Evolutionary conservation across 2,113 vertebrate species (phyloP).

Genomic region (Elaphurus davidianus): DNA sequence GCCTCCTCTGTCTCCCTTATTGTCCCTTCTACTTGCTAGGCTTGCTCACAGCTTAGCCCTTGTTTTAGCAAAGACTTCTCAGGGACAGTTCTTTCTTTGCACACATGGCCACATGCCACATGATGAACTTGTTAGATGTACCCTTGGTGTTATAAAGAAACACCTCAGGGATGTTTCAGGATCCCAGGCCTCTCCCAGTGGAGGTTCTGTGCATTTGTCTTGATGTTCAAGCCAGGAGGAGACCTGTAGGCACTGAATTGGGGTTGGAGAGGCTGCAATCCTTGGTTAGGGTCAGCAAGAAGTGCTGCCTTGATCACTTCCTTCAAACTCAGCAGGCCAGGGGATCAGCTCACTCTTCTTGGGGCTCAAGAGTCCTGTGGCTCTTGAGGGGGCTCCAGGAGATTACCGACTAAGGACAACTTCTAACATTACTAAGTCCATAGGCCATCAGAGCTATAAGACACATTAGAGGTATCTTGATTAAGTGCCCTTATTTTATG

Average conservation of each 20-base stretch:
- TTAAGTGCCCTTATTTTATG: not conserved
- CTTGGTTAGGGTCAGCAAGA: not conserved
- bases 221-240: not conserved
- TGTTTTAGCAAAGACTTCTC: not conserved
- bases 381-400: not conserved
- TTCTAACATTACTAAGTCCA: not conserved
- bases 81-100: not conserved
- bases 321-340: not conserved
- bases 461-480: not conserved
- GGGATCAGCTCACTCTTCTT: not conserved
- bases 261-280: not conserved
- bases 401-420: not conserved
- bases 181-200: not conserved
- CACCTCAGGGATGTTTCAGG: not conserved
- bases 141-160: constrained; percentile 8
- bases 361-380: not conserved
- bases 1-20: not conserved
- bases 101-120: not conserved
- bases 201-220: not conserved
- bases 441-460: not conserved
- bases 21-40: not conserved
- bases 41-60: not conserved
- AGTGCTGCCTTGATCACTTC: not conserved
- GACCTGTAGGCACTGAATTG: not conserved
- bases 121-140: constrained; percentile 36